phyloP scores from a whole-genome alignment of 2,888 invertebrate genomes.

The Volucella zonaria region DNA sequence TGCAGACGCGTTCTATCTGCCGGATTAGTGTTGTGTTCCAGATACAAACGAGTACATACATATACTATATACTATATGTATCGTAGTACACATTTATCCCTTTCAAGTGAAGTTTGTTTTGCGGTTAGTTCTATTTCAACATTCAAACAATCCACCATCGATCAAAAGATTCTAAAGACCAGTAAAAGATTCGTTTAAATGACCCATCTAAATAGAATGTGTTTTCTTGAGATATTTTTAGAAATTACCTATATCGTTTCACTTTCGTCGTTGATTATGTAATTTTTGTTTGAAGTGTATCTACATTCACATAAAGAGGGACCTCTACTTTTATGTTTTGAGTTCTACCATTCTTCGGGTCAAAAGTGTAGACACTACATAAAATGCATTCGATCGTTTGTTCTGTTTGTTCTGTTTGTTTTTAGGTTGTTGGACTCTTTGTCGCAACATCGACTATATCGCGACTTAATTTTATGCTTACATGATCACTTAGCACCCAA shows the following conservation, averaged over 20 bases:
- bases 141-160: slow-evolving; percentile 1
- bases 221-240: slow-evolving; percentile 70
- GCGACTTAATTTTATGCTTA: slow-evolving; percentile 71
- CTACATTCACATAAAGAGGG: not conserved
- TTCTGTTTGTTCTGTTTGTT: not conserved
- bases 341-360: slow-evolving; percentile 52
- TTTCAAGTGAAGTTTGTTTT: slow-evolving; percentile 40
- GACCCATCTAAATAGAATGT: slow-evolving; percentile 21
- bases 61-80: not conserved
- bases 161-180: slow-evolving; percentile 17
- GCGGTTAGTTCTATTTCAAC: slow-evolving; percentile 19
- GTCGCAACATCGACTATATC: slow-evolving; percentile 13
- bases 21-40: slow-evolving; percentile 60
- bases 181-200: slow-evolving; percentile 34
- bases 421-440: not conserved
- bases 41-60: slow-evolving; percentile 38
- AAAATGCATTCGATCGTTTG: slow-evolving; percentile 46
- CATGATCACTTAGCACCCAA: slow-evolving; percentile 68
- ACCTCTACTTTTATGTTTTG: not conserved
- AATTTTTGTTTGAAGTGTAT: slow-evolving; percentile 53
- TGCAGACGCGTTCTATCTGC: slow-evolving; percentile 60
- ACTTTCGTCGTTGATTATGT: slow-evolving; percentile 59
- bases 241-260: slow-evolving; percentile 64
- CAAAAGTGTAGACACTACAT: slow-evolving; percentile 45
- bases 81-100: not conserved